Base-by-base conservation (phyloP, 92 coral and sea anemone species). In the Metridium senile region DNA sequence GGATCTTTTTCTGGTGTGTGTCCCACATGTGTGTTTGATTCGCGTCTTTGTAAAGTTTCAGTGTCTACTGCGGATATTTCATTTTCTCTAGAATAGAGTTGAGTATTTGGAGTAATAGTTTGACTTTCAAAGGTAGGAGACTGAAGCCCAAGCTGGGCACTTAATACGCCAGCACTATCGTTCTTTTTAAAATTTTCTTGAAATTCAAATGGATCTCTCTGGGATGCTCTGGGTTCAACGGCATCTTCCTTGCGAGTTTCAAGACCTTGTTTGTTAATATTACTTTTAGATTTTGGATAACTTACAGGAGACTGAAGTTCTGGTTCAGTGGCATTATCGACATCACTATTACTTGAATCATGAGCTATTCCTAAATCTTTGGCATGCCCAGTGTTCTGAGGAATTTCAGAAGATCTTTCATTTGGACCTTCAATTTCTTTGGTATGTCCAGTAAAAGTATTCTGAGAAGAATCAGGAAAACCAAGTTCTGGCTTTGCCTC, bases 101-200 rank as follows among this genome's bases (percentile, higher is more conserved):
- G n/a, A n/a, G n/a, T 2, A 4, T 2, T 16, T 63, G 69, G 1
- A 31, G 69, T 58, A 31, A 30, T 4, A 1, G 69, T 63, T 31
- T 28, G 69, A 4, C 39, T 35, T 9, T 63, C 69, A 28, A 30
- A 30, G 0, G 45, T 63, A 27, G 69, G 69, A 63, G 69, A 63
- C 28, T 27, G 7, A 0, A 28, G 7, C 20, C 22, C 43, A 22
- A 39, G 69, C 28, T 63, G 13, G 20, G 23, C 3, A 54, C 9
- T 9, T 16, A 19, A 20, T 3, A 54, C 23, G 21, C 9, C 61
- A 21, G 4, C 61, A 54, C 13, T 39, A n/a, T n/a, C n/a, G n/a
- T n/a, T n/a, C n/a, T n/a, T n/a, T n/a, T n/a, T n/a, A n/a, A n/a
- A n/a, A n/a, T n/a, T n/a, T n/a, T n/a, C n/a, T n/a, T n/a, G n/a